Conservation (phyloP, 2,797 vertebrate genomes). For the Emydoidea blandingii region DNA sequence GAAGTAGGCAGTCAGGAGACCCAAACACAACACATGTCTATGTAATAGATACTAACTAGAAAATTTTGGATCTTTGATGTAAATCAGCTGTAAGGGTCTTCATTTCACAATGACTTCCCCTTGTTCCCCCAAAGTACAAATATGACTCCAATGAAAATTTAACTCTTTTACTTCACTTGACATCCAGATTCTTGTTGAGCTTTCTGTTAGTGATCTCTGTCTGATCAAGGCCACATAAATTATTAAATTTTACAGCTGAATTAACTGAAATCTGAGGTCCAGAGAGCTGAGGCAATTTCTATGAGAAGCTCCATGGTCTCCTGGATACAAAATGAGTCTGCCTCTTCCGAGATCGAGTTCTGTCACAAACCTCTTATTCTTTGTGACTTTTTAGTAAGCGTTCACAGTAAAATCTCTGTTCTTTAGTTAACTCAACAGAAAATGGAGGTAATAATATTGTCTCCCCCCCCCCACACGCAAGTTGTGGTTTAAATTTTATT, state of each 20-base stretch:
- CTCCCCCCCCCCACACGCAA: background rate
- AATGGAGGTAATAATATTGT: background rate
- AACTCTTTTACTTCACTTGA: background rate
- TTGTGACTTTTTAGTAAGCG: background rate
- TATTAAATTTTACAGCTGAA: background rate
- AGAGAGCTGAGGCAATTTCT: background rate
- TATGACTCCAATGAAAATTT: background rate
- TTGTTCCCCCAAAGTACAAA: background rate
- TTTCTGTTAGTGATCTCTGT: background rate
- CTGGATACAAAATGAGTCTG: background rate
- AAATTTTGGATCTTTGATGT: background rate
- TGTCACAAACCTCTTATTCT: background rate
- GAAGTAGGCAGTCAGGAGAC: background rate
- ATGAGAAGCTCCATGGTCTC: background rate
- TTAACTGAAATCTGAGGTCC: background rate
- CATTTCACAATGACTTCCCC: background rate
- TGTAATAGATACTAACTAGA: background rate
- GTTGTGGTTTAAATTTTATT: background rate
- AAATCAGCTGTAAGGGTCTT: background rate
- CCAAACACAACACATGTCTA: background rate
- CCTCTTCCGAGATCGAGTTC: background rate
- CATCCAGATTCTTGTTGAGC: background rate
- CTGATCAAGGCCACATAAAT: background rate
- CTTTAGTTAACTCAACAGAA: background rate
- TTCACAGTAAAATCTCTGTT: background rate